Evolutionary conservation across 2,113 vertebrate species (phyloP).

Genomic region (Grantiella picta): DNA sequence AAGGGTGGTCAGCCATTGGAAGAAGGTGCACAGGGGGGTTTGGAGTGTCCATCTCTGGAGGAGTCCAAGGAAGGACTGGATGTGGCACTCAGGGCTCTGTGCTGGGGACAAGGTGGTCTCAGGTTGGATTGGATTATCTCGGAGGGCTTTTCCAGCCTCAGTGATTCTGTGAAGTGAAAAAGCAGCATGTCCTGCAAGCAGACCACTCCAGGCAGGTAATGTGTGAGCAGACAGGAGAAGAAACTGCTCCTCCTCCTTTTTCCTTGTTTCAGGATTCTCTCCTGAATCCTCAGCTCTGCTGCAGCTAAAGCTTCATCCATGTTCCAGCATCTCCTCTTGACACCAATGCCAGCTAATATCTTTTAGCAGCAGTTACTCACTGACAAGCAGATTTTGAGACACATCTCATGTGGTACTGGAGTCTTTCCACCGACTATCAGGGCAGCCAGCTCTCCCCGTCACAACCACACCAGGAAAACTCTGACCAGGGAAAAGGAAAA

Average conservation of each 20-base stretch:
- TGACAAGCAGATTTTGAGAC: neutral
- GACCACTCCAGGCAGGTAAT: neutral
- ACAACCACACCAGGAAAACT: neutral
- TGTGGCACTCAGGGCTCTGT: neutral
- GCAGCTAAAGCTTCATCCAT: neutral
- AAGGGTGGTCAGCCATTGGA: neutral
- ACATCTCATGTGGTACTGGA: rapidly evolving
- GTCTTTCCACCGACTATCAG: neutral
- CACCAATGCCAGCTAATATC: rapidly evolving
- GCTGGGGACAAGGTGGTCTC: neutral
- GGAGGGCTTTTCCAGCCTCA: neutral
- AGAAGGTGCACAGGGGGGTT: neutral
- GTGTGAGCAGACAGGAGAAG: neutral
- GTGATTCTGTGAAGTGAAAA: neutral
- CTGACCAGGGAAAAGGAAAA: neutral
- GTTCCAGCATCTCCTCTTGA: neutral
- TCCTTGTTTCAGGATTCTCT: neutral
- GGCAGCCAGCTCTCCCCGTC: rapidly evolving
- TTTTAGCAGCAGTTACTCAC: neutral
- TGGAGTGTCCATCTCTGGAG: neutral
- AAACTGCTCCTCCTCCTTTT: neutral
- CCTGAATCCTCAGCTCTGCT: neutral
- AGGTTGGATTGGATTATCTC: neutral
- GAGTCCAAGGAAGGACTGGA: rapidly evolving
- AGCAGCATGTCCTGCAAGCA: neutral